These are phyloP conservation scores for Alfaro cultratus DNA, from an alignment of 2,797 vertebrate species.

Conservation along the genomic window DNA sequence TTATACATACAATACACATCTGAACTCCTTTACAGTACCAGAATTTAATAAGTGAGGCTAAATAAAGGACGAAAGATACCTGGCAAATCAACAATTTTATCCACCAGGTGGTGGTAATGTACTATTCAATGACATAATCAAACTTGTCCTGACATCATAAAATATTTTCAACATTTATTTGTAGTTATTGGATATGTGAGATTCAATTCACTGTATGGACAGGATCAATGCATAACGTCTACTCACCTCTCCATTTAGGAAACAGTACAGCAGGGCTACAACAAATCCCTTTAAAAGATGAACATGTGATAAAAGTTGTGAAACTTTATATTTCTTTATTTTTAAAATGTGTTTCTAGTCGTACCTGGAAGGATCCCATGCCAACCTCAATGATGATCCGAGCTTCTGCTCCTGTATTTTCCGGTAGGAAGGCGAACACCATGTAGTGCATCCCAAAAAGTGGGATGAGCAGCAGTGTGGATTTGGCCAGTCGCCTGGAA, in stretches of 20 bases:
- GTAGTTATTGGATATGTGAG: not conserved
- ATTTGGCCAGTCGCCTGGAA: constrained; percentile 92
- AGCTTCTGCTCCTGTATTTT: constrained; percentile 84
- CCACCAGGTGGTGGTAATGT: constrained; percentile 2
- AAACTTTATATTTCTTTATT: not conserved
- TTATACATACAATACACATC: not conserved
- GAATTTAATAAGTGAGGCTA: not conserved
- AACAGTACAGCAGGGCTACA: constrained; percentile 90
- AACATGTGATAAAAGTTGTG: constrained; percentile 9
- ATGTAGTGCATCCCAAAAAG: constrained; percentile 96
- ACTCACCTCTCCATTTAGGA: constrained; percentile 89
- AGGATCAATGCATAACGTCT: not conserved
- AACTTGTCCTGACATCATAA: not conserved
- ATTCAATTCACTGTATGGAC: not conserved
- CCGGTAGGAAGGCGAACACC: constrained; percentile 93
- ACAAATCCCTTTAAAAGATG: constrained; percentile 83
- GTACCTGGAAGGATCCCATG: constrained; percentile 94
- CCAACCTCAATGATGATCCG: constrained; percentile 91
- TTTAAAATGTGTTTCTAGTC: not conserved
- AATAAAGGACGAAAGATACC: not conserved
- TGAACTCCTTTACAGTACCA: not conserved
- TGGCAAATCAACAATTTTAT: not conserved
- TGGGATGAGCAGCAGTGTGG: constrained; percentile 94
- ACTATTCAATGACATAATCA: not conserved
- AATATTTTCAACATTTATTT: not conserved